These are phyloP conservation scores for Dasysyrphus albostriatus DNA, from an alignment of 2,888 invertebrate species.

Conservation along the genomic window DNA sequence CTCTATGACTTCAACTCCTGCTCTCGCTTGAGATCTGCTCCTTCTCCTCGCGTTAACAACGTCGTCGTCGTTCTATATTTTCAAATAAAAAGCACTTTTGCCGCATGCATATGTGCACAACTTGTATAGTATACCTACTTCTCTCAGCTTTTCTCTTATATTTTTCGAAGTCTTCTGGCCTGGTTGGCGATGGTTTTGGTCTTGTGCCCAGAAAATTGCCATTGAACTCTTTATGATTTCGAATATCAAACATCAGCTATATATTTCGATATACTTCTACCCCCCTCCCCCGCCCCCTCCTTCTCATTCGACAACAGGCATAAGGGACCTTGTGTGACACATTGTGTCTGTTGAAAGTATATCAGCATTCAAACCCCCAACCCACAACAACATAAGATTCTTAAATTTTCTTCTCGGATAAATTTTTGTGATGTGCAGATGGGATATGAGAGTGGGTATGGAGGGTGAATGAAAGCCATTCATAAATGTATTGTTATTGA, in stretches of 20 bases:
- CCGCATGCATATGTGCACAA: slow-evolving; percentile 59
- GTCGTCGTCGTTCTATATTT: slow-evolving; percentile 3
- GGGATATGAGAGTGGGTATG: not conserved
- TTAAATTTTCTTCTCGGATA: slow-evolving; percentile 47
- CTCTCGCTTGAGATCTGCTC: not conserved
- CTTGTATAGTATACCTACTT: not conserved
- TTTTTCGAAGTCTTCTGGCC: slow-evolving; percentile 2
- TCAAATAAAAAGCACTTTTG: slow-evolving; percentile 54
- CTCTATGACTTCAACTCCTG: not conserved
- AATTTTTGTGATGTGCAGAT: slow-evolving; percentile 50
- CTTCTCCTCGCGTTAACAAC: not conserved
- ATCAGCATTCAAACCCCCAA: slow-evolving; percentile 46
- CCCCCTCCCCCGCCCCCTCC: not conserved
- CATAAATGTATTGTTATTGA: slow-evolving; percentile 68
- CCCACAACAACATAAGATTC: not conserved
- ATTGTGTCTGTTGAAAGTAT: slow-evolving; percentile 58
- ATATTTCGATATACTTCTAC: not conserved
- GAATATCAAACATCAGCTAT: slow-evolving; percentile 37
- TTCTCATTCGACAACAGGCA: not conserved
- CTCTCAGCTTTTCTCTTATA: not conserved
- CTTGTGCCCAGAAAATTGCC: slow-evolving; percentile 49
- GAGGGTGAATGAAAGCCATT: not conserved
- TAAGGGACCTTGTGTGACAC: slow-evolving; percentile 14
- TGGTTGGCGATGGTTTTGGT: slow-evolving; percentile 22
- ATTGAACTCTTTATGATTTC: slow-evolving; percentile 73